Conservation (phyloP, 23 tunicate species). For the Halocynthia roretzi region DNA sequence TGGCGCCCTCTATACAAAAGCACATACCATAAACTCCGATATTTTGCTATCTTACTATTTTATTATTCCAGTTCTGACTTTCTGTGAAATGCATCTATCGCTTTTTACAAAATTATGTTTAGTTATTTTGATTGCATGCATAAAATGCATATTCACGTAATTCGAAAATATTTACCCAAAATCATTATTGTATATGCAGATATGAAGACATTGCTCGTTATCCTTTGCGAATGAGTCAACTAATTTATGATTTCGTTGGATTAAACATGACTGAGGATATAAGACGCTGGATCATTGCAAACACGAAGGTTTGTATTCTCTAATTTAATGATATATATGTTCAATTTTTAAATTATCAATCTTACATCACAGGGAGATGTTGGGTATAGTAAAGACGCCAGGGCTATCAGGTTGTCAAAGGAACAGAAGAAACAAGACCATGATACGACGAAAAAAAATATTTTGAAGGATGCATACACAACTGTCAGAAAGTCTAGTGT, state of each 20-base stretch:
- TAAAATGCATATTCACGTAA: background rate
- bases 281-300: background rate
- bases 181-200: background rate
- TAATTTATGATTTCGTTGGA: constrained; percentile 9
- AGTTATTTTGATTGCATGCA: background rate
- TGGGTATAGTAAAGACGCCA: background rate
- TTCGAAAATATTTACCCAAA: background rate
- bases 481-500: constrained; percentile 11
- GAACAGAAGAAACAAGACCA: background rate
- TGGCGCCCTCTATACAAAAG: no score
- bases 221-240: background rate
- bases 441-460: background rate
- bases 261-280: constrained; percentile 12
- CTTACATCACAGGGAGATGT: constrained; percentile 6
- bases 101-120: no score
- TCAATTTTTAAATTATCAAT: no score
- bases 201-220: constrained; percentile 15
- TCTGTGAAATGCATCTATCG: no score
- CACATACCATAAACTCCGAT: no score
- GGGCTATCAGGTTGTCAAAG: background rate
- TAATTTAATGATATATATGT: no score
- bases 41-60: no score
- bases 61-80: no score
- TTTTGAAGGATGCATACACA: constrained; percentile 14
- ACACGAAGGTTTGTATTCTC: constrained; percentile 8